phyloP scores from a whole-genome alignment of 2,888 invertebrate species.

The Mimachlamys varia region DNA sequence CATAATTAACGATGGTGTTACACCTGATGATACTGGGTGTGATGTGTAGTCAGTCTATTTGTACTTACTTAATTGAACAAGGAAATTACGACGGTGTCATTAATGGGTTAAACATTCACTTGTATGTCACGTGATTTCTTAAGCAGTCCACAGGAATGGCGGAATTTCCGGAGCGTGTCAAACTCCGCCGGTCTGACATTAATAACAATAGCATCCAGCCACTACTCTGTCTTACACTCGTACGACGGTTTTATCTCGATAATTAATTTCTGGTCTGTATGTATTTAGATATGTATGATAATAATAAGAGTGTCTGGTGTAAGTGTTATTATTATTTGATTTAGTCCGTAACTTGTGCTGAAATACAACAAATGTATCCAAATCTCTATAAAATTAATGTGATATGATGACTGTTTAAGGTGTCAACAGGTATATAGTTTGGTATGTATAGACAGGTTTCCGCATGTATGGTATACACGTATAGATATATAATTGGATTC shows the following conservation, averaged over 20 bases:
- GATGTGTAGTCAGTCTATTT: background rate
- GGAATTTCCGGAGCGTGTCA: slow-evolving; percentile 34
- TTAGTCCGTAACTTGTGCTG: background rate
- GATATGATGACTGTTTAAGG: background rate
- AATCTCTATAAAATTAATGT: background rate
- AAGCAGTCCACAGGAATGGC: slow-evolving; percentile 19
- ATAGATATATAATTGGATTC: too few species aligned
- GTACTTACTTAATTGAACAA: background rate
- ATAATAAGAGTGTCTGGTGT: background rate
- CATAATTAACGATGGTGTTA: background rate
- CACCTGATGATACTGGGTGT: background rate
- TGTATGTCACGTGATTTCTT: background rate
- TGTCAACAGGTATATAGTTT: too few species aligned
- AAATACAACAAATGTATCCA: background rate
- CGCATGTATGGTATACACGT: too few species aligned
- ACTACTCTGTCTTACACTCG: background rate
- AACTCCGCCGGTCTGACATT: background rate
- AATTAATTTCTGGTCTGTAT: background rate
- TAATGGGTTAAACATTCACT: slow-evolving; percentile 13
- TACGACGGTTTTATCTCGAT: background rate
- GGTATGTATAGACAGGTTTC: too few species aligned
- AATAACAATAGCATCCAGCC: background rate
- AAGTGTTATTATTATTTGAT: background rate
- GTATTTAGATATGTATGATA: background rate
- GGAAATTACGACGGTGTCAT: background rate